Percentiles rank a stretch among this genome's conserved stretches.
These are phyloP conservation scores for Drosophila teissieri DNA, from an alignment of 1,140 invertebrate species.

Conservation along the genomic window DNA sequence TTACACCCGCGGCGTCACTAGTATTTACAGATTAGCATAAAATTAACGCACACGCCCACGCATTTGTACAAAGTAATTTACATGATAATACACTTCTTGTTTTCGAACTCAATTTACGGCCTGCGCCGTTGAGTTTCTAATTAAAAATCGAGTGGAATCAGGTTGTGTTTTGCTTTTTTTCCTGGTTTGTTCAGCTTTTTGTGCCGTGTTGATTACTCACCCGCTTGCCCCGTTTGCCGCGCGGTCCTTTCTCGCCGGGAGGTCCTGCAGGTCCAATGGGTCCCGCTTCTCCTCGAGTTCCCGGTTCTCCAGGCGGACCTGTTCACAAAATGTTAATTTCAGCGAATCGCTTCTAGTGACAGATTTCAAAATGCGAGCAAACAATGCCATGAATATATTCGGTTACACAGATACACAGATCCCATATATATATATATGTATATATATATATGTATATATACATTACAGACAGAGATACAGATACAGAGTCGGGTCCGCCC, in stretches of 20 bases:
- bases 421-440: background rate
- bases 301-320: conserved; percentile 91
- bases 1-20: conserved; percentile 51
- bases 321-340: conserved; percentile 67
- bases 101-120: conserved; percentile 58
- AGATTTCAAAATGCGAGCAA: conserved; percentile 60
- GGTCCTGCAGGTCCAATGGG: conserved; percentile 93
- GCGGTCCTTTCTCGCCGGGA: conserved; percentile 87
- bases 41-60: conserved; percentile 68
- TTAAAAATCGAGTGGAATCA: conserved; percentile 78
- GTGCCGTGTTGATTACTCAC: conserved; percentile 85
- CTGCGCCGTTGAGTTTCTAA: conserved; percentile 54
- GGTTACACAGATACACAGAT: conserved; percentile 15
- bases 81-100: conserved; percentile 71
- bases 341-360: conserved; percentile 54
- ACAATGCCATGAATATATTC: conserved; percentile 35
- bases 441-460: too few species aligned
- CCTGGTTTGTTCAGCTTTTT: conserved; percentile 1
- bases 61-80: conserved; percentile 74
- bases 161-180: conserved; percentile 36
- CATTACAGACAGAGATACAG: background rate
- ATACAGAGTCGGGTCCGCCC: conserved; percentile 40
- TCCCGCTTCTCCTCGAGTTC: conserved; percentile 93
- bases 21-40: conserved; percentile 79
- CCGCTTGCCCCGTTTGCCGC: conserved; percentile 90